phyloP scores from a whole-genome alignment of 2,113 vertebrate genomes.

The Phyllostomus hastatus region DNA sequence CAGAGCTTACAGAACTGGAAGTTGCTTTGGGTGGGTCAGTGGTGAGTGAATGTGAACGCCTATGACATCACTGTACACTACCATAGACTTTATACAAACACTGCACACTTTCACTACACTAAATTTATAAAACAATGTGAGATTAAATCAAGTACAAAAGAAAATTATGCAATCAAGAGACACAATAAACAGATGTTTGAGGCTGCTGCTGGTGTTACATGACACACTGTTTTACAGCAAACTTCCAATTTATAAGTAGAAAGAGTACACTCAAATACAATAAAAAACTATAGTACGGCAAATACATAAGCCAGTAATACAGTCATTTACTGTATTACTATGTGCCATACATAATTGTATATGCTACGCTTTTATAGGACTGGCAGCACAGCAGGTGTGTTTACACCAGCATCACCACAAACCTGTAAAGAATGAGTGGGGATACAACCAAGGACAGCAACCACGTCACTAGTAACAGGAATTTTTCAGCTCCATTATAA shows the following conservation, averaged over 20 bases:
- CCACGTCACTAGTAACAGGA: neutral
- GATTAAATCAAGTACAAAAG: neutral
- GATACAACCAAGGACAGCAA: neutral
- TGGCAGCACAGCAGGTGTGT: neutral
- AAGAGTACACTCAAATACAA: neutral
- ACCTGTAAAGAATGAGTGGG: neutral
- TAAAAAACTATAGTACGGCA: neutral
- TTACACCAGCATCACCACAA: neutral
- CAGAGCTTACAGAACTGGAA: neutral
- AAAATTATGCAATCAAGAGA: neutral
- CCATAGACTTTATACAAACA: neutral
- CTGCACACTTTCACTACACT: neutral
- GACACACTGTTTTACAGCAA: neutral
- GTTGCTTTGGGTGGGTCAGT: neutral
- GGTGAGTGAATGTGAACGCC: neutral
- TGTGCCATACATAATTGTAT: neutral
- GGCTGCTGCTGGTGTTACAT: neutral
- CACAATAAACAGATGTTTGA: neutral
- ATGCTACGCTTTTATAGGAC: neutral
- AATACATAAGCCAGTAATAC: neutral
- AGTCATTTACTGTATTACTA: neutral
- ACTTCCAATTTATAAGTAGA: too few species aligned
- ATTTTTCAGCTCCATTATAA: neutral
- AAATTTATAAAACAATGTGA: neutral
- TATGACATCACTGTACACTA: neutral